Conservation (phyloP, 1,140 invertebrate species). For the Rhynchophorus ferrugineus region DNA sequence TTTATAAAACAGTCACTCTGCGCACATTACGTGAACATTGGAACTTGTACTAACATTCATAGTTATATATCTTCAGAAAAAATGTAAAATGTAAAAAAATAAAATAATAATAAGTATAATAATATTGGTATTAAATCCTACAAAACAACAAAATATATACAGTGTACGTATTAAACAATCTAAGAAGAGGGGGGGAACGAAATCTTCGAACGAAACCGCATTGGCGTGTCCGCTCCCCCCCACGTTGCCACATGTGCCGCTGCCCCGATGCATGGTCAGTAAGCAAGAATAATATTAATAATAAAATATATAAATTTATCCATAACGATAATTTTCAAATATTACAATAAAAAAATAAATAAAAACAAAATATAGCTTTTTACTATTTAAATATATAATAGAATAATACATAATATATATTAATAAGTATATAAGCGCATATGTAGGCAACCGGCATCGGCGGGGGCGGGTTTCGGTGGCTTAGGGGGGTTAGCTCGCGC, state of each 20-base stretch:
- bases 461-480: conserved; percentile 15
- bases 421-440: conserved; percentile 29
- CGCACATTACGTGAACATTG: conserved; percentile 38
- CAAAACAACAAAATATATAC: conserved; percentile 44
- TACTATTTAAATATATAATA: conserved; percentile 34
- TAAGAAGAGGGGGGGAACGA: conserved; percentile 28
- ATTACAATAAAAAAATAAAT: conserved; percentile 38
- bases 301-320: conserved; percentile 39
- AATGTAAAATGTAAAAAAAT: conserved; percentile 45
- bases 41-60: conserved; percentile 44
- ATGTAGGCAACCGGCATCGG: conserved; percentile 18
- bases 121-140: conserved; percentile 38
- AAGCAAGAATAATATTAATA: conserved; percentile 30
- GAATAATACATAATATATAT: conserved; percentile 31
- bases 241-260: too few species aligned
- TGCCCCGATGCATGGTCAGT: conserved; percentile 22
- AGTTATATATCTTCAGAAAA: conserved; percentile 42
- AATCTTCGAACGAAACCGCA: conserved; percentile 14
- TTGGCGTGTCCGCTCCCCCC: too few species aligned
- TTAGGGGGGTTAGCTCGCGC: too few species aligned
- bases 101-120: conserved; percentile 35
- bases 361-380: conserved; percentile 38
- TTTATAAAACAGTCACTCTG: conserved; percentile 40
- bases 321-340: conserved; percentile 37
- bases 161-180: conserved; percentile 39